Evolutionary conservation across 1,140 invertebrate genomes (phyloP).

Genomic region (Leptestheria dahalacensis): DNA sequence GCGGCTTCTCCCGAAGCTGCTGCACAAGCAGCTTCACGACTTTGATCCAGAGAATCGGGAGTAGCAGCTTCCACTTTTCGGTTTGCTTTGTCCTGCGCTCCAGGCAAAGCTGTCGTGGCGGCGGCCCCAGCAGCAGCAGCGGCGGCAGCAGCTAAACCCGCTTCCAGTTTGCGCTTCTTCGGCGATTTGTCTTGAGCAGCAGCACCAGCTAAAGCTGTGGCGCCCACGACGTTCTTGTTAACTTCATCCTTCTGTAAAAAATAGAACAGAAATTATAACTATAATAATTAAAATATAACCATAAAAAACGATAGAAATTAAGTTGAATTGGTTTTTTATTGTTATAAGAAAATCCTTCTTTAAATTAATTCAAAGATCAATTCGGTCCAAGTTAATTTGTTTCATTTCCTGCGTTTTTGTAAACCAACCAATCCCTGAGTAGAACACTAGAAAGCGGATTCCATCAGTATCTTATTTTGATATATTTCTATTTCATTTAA

Average conservation of each 20-base stretch:
- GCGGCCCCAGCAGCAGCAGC: not conserved
- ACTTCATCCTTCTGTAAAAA: not conserved
- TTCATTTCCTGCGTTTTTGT: too few species aligned
- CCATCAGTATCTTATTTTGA: too few species aligned
- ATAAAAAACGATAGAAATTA: too few species aligned
- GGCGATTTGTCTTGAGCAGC: conserved; percentile 27
- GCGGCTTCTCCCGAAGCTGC: not conserved
- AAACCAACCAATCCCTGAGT: too few species aligned
- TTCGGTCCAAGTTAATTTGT: too few species aligned
- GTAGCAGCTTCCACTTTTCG: too few species aligned
- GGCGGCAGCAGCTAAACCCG: not conserved
- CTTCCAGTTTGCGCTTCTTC: conserved; percentile 29
- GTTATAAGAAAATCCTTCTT: too few species aligned
- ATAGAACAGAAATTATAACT: not conserved
- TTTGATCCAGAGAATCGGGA: conserved; percentile 11
- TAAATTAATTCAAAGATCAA: too few species aligned
- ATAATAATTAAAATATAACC: not conserved
- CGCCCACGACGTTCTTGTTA: conserved; percentile 12
- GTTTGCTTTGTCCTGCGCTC: not conserved
- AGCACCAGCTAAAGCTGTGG: conserved; percentile 5
- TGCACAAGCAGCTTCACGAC: not conserved
- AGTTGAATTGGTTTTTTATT: too few species aligned
- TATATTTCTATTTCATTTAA: too few species aligned
- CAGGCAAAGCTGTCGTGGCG: not conserved
- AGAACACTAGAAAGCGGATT: too few species aligned